phyloP scores from a whole-genome alignment of 2,797 vertebrate genomes.

The Fistularia tabacaria region DNA sequence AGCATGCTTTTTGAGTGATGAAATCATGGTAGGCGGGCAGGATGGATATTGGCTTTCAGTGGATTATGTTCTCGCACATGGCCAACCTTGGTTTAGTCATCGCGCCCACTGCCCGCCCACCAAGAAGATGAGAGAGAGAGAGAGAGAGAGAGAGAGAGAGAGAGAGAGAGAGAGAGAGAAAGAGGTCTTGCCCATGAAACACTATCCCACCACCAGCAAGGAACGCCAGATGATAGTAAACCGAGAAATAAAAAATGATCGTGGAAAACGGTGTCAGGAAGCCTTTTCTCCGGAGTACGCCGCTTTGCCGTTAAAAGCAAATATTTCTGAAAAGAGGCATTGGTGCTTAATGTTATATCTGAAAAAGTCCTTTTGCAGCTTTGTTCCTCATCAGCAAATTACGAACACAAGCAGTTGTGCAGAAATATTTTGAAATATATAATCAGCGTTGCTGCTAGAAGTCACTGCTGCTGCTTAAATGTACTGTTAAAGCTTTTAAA shows the following conservation, averaged over 20 bases:
- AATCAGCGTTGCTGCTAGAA: too few species aligned
- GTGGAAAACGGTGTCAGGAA: not conserved
- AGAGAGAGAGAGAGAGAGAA: conserved; percentile 15
- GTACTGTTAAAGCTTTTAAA: too few species aligned
- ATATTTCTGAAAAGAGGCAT: too few species aligned
- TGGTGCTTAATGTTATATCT: too few species aligned
- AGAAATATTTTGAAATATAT: too few species aligned
- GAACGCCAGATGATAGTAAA: conserved; percentile 30
- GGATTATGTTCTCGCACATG: conserved; percentile 68
- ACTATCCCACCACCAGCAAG: conserved; percentile 40
- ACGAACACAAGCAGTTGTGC: too few species aligned
- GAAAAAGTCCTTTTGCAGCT: too few species aligned
- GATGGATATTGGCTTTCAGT: conserved; percentile 70
- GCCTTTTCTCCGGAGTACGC: too few species aligned
- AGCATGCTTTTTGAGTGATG: conserved; percentile 59
- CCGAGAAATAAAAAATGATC: conserved; percentile 19
- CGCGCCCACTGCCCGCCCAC: conserved; percentile 70
- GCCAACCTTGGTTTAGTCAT: conserved; percentile 75
- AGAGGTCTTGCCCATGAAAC: conserved; percentile 56
- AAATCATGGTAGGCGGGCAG: conserved; percentile 68
- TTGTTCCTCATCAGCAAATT: too few species aligned
- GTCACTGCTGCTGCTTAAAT: too few species aligned
- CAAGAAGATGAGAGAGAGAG: conserved; percentile 58
- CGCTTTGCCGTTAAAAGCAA: too few species aligned
- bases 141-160: conserved; percentile 17